phyloP scores from a whole-genome alignment of 2,797 vertebrate genomes.

The Syndactyla subalaris region DNA sequence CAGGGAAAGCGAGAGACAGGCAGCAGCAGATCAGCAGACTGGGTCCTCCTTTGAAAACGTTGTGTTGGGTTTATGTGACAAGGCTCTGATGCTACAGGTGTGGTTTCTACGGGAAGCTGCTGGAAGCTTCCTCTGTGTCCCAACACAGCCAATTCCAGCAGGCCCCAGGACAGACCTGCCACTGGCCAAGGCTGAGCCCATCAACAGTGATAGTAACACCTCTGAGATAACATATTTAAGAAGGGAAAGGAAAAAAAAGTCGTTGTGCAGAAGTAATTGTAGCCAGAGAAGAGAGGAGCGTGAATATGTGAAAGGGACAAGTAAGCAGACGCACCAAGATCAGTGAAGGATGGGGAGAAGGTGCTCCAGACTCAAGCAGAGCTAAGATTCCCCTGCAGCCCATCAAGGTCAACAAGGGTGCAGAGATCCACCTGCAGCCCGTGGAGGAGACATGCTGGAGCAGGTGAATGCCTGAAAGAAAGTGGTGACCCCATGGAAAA shows the following conservation, averaged over 20 bases:
- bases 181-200: neutral
- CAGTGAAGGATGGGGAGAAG: neutral
- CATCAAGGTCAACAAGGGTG: neutral
- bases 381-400: neutral
- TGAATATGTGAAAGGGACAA: neutral
- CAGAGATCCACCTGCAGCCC: neutral
- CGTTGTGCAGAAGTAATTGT: neutral
- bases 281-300: neutral
- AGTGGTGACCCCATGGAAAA: neutral
- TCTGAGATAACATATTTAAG: neutral
- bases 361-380: neutral
- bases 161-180: neutral
- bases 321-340: neutral
- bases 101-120: neutral
- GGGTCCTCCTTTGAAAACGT: neutral
- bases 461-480: neutral
- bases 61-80: neutral
- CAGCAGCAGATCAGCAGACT: neutral
- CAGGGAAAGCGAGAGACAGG: neutral
- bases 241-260: neutral
- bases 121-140: neutral
- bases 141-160: fast-evolving
- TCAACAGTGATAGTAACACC: neutral
- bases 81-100: neutral
- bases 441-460: neutral